Percentiles rank a stretch among this genome's conserved stretches.
Conservation (phyloP, 2,888 invertebrate genomes). For the Camptogramma bilineatum region DNA sequence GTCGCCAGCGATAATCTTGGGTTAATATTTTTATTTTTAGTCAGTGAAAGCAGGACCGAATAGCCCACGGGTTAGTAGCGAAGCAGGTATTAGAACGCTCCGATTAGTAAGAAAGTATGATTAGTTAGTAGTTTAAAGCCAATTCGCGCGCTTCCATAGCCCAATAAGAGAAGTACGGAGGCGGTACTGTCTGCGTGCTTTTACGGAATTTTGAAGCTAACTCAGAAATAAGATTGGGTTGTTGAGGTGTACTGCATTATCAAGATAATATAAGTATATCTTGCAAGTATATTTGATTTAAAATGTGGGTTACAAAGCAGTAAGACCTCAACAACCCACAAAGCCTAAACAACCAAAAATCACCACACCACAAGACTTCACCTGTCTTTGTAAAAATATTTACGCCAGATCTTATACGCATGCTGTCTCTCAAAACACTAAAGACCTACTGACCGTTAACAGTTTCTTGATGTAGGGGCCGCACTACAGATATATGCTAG, state of each 20-base stretch:
- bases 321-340: constrained; percentile 11
- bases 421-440: neutral
- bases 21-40: neutral
- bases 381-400: neutral
- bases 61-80: constrained; percentile 17
- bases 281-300: neutral
- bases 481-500: too few relatives aligned
- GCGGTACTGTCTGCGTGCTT: constrained; percentile 26
- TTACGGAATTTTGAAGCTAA: constrained; percentile 31
- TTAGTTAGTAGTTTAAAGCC: constrained; percentile 15
- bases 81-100: constrained; percentile 15
- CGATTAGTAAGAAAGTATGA: constrained; percentile 3
- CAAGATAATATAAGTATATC: neutral
- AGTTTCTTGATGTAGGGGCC: too few relatives aligned
- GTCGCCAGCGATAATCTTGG: too few relatives aligned
- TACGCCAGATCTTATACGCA: neutral
- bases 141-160: constrained; percentile 26
- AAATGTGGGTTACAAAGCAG: neutral
- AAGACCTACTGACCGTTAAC: neutral
- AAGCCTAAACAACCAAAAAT: neutral
- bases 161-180: constrained; percentile 25
- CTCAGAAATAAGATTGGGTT: neutral
- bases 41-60: neutral
- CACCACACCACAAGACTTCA: constrained; percentile 23
- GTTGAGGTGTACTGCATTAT: neutral